A percentile compares a stretch with the other conserved stretches of the same genome.
phyloP scores from a whole-genome alignment of 2,113 vertebrate genomes.

The Pampusana beccarii region DNA sequence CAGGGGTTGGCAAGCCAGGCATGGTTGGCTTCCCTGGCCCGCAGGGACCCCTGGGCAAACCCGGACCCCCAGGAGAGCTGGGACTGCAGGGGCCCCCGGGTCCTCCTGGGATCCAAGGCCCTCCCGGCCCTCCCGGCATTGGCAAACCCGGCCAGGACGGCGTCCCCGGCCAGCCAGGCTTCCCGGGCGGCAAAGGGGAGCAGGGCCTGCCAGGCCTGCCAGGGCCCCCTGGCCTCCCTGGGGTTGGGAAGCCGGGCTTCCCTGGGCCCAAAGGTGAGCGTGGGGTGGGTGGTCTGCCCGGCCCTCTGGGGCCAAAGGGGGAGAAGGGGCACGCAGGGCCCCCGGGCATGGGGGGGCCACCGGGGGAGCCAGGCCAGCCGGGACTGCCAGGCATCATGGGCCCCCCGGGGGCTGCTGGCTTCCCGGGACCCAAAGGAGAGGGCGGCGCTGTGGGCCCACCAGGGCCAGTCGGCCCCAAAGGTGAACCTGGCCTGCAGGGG shows the following conservation, averaged over 20 bases:
- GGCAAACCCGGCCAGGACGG: slow-evolving; percentile 91
- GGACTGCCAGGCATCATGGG: slow-evolving; percentile 89
- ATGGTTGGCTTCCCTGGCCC: slow-evolving; percentile 89
- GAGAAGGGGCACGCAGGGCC: slow-evolving; percentile 87
- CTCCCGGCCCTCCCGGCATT: slow-evolving; percentile 86
- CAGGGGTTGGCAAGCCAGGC: slow-evolving; percentile 91
- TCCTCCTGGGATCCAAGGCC: slow-evolving; percentile 84
- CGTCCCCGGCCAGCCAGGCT: slow-evolving; percentile 88
- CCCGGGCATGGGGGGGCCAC: slow-evolving; percentile 84
- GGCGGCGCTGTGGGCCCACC: slow-evolving; percentile 80
- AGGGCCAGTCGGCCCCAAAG: slow-evolving; percentile 85
- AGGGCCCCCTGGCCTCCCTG: slow-evolving; percentile 86
- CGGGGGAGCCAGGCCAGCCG: slow-evolving; percentile 85
- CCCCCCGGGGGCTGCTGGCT: slow-evolving; percentile 83
- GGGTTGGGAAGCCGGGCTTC: slow-evolving; percentile 90
- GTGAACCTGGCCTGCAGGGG: slow-evolving; percentile 85
- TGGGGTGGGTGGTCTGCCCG: slow-evolving; percentile 84
- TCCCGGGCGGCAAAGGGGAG: slow-evolving; percentile 90
- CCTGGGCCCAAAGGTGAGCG: slow-evolving; percentile 90
- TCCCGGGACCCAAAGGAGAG: slow-evolving; percentile 90
- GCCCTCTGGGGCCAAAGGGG: slow-evolving; percentile 84
- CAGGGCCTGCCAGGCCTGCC: slow-evolving; percentile 88
- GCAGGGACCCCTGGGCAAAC: slow-evolving; percentile 85
- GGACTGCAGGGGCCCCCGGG: slow-evolving; percentile 85
- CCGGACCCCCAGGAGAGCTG: slow-evolving; percentile 84